These are phyloP conservation scores for Plecotus auritus DNA, from an alignment of 2,113 vertebrate species.

Conservation along the genomic window DNA sequence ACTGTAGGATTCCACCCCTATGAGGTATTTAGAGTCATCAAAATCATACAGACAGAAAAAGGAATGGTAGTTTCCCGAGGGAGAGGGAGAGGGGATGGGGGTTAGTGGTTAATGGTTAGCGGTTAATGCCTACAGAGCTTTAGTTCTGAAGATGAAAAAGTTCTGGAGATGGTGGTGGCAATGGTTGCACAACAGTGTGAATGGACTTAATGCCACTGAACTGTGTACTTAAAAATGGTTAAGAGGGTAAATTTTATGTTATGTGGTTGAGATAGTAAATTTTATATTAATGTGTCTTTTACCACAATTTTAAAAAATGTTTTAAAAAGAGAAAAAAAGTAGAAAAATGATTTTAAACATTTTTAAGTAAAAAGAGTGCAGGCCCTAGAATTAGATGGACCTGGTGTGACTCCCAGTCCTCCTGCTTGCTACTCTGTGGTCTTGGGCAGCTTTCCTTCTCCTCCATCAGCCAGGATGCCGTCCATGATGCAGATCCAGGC, in stretches of 20 bases:
- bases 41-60: neutral
- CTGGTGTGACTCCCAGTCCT: neutral
- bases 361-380: neutral
- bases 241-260: neutral
- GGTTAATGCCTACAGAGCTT: neutral
- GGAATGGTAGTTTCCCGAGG: too few species aligned
- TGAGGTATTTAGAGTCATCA: neutral
- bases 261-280: neutral
- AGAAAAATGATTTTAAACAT: neutral
- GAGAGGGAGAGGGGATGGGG: neutral
- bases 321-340: neutral
- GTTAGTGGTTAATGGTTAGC: neutral
- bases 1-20: neutral
- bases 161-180: neutral
- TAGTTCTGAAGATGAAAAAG: too few species aligned
- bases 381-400: neutral
- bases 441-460: neutral
- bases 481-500: neutral
- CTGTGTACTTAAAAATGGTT: too few species aligned
- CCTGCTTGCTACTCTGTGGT: neutral
- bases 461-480: neutral
- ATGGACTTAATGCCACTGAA: neutral
- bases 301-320: neutral
- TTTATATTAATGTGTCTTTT: neutral
- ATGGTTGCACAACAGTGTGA: neutral